Evolutionary conservation across 2,113 vertebrate genomes (phyloP).

Genomic region (Chaetodon auriga): DNA sequence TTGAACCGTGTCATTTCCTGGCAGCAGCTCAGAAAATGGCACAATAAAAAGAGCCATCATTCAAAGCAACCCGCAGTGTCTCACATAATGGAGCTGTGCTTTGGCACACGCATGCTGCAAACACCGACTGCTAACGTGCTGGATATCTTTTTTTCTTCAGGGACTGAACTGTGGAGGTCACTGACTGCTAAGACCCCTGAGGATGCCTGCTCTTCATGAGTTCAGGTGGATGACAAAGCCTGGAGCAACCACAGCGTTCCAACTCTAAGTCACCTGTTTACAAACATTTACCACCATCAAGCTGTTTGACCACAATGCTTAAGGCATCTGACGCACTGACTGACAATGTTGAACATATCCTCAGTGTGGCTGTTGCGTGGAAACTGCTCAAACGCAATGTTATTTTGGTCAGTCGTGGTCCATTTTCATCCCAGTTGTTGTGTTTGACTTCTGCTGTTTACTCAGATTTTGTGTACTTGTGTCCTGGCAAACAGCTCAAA

Average conservation of each 20-base stretch:
- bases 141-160: not conserved
- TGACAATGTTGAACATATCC: constrained; percentile 4
- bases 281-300: not conserved
- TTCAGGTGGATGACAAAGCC: constrained; percentile 14
- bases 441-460: constrained; percentile 38
- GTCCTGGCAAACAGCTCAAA: constrained; percentile 46
- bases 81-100: not conserved
- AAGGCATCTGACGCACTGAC: constrained; percentile 15
- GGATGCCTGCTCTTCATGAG: constrained; percentile 15
- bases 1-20: constrained; percentile 16
- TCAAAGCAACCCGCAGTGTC: not conserved
- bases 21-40: not conserved
- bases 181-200: constrained; percentile 19
- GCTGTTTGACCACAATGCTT: constrained; percentile 18
- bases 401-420: not conserved
- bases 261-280: constrained; percentile 2
- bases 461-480: constrained; percentile 29
- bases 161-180: constrained; percentile 12
- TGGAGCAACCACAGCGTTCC: not conserved
- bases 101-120: not conserved
- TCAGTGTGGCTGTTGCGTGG: not conserved
- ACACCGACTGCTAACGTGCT: not conserved
- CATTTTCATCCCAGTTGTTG: constrained; percentile 27
- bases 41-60: constrained; percentile 1
- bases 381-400: constrained; percentile 7